These are phyloP conservation scores for Holotrichia oblita DNA, from an alignment of 1,140 invertebrate species.

Conservation along the genomic window DNA sequence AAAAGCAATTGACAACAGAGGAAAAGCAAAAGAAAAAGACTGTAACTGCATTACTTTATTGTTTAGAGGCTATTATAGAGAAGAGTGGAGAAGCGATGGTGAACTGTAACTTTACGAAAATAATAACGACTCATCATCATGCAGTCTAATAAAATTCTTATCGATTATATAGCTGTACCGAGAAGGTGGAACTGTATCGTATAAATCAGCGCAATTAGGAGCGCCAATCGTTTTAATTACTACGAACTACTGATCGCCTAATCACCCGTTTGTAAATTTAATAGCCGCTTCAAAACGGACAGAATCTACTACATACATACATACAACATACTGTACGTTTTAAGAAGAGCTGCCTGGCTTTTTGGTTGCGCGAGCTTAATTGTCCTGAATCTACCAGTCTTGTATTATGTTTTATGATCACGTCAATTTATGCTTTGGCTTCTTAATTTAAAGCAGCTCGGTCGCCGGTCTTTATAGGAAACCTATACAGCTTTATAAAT, in stretches of 20 bases:
- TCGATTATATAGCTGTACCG: not conserved
- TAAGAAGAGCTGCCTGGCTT: not conserved
- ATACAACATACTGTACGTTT: too few species aligned
- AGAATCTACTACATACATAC: too few species aligned
- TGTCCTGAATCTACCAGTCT: constrained; percentile 5
- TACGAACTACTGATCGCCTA: constrained; percentile 32
- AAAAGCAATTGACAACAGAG: too few species aligned
- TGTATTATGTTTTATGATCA: constrained; percentile 6
- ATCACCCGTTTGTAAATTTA: constrained; percentile 37
- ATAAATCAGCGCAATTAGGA: constrained; percentile 37
- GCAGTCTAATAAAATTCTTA: not conserved
- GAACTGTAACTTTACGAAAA: too few species aligned
- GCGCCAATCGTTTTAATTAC: constrained; percentile 25
- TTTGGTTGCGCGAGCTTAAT: not conserved
- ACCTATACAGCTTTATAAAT: too few species aligned
- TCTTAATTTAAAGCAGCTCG: constrained; percentile 5
- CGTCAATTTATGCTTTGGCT: constrained; percentile 16
- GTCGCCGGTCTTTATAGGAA: not conserved
- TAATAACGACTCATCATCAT: not conserved
- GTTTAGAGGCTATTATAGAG: too few species aligned
- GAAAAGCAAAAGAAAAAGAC: too few species aligned
- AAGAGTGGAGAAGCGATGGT: too few species aligned
- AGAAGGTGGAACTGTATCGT: not conserved
- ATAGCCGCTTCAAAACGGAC: not conserved
- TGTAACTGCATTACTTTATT: too few species aligned